Base-by-base conservation (phyloP, 2,113 vertebrate species). In the Nanger granti region DNA sequence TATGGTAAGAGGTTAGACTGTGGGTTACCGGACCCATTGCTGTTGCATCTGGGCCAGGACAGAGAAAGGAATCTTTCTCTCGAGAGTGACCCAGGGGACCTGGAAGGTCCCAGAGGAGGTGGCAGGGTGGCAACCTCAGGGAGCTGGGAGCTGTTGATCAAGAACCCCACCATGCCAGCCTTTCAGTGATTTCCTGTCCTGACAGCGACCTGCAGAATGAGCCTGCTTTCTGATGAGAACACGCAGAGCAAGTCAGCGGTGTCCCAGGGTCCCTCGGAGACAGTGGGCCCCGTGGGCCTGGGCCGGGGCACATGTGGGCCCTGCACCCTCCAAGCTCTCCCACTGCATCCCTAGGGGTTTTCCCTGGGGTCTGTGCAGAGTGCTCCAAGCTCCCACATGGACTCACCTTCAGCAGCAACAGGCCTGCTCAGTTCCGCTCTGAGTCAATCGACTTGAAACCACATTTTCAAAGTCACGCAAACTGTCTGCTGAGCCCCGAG, bases 271-370 rank as follows among this genome's bases (percentile, higher is more conserved):
- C 37, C 37, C 4, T 0, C 0, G 1, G 55, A 0, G 28, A 14
- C 1, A 9, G 49, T 20, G 12, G 15, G 49, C 28, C 4, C 4
- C 0, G 1, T 0, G 22, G 59, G 60, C 60, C 66, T 8, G 24
- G 7, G 26, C 15, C 0, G 5, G 62, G 18, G 29, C 1, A 0
- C 14, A 0, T 7, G 8, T 14, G 4, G 13, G n/a, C 44, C 14
- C 11, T n/a, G 28, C 9, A 0, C 7, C 69, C 41, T 15, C 37
- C 47, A 1, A 0, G 7, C 26, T n/a, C 18, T 31, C n/a, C 5
- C 10, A 1, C 52, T 10, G 31, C 20, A 0, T 6, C 83, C 88
- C 54, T 26, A 18, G 31, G 13, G 10, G 14, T 24, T 5, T 28
- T 7, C 29, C 47, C 64, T n/a, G 28, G 57, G 37, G 83, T 29